These are phyloP conservation scores for Epinephelus lanceolatus DNA, from an alignment of 2,113 vertebrate genomes.

Conservation along the genomic window DNA sequence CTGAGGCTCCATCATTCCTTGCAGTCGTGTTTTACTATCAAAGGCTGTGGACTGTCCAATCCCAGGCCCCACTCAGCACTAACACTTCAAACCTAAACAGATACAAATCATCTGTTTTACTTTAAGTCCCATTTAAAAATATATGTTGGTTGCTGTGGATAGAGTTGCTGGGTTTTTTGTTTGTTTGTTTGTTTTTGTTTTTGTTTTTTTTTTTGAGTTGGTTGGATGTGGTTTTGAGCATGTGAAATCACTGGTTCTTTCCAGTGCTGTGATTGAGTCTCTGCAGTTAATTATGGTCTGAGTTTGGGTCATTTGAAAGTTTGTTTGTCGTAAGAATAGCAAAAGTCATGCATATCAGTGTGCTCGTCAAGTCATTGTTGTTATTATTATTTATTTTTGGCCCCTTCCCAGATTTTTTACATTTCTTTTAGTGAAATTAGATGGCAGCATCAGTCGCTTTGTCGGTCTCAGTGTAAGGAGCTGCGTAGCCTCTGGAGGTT, in stretches of 20 bases:
- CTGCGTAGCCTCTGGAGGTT: conserved; percentile 1
- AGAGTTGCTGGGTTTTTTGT: conserved; percentile 14
- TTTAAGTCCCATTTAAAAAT: conserved; percentile 25
- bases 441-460: not conserved
- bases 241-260: conserved; percentile 39
- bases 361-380: conserved; percentile 6
- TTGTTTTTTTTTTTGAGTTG: conserved; percentile 31
- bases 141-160: conserved; percentile 48
- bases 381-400: not conserved
- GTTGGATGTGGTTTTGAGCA: conserved; percentile 46
- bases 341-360: conserved; percentile 29
- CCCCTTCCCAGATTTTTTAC: not conserved
- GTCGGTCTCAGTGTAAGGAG: not conserved
- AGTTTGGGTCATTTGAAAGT: conserved; percentile 29
- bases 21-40: conserved; percentile 16
- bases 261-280: conserved; percentile 40
- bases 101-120: conserved; percentile 12
- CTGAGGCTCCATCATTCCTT: conserved; percentile 33
- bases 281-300: not conserved
- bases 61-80: not conserved
- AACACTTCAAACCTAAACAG: conserved; percentile 29
- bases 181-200: conserved; percentile 10
- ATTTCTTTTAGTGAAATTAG: not conserved
- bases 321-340: not conserved
- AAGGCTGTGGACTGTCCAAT: conserved; percentile 16